Conservation (phyloP, 2,888 invertebrate species). For the Caenorhabditis sp. region DNA sequence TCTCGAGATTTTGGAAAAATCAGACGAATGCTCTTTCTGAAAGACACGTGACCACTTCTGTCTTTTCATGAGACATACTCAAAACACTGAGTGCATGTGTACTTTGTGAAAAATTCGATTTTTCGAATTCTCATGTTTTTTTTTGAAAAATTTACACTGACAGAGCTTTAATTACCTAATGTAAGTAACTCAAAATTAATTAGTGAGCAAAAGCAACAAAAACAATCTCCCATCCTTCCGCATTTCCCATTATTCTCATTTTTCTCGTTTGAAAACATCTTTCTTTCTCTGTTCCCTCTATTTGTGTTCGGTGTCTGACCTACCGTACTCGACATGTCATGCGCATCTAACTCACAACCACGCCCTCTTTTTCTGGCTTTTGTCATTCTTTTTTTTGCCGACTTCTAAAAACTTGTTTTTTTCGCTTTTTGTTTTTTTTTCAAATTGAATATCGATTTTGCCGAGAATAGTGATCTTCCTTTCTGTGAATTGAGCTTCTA, state of each 20-base stretch:
- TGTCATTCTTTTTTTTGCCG: slow-evolving; percentile 8
- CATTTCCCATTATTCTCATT: not conserved
- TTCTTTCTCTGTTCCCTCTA: slow-evolving; percentile 3
- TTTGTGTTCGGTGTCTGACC: slow-evolving; percentile 15
- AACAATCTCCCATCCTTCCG: not conserved
- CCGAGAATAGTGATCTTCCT: not conserved
- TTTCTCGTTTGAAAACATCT: not conserved
- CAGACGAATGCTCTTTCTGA: too few species aligned
- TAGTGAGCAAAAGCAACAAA: not conserved
- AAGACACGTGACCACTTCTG: too few species aligned
- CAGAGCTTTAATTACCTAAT: too few species aligned
- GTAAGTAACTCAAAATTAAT: too few species aligned
- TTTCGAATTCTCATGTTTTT: too few species aligned
- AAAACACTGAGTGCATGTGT: too few species aligned
- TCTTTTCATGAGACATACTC: too few species aligned
- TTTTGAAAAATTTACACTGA: too few species aligned
- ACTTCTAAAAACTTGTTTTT: not conserved
- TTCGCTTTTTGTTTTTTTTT: not conserved
- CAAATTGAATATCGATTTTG: not conserved
- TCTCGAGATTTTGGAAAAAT: too few species aligned
- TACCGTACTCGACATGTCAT: not conserved
- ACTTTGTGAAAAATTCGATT: too few species aligned
- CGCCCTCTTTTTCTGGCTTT: slow-evolving; percentile 4
- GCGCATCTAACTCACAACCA: slow-evolving; percentile 3
- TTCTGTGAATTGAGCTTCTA: too few species aligned